These are phyloP conservation scores for Spea hammondii DNA, from an alignment of 2,797 vertebrate genomes.

Conservation along the genomic window DNA sequence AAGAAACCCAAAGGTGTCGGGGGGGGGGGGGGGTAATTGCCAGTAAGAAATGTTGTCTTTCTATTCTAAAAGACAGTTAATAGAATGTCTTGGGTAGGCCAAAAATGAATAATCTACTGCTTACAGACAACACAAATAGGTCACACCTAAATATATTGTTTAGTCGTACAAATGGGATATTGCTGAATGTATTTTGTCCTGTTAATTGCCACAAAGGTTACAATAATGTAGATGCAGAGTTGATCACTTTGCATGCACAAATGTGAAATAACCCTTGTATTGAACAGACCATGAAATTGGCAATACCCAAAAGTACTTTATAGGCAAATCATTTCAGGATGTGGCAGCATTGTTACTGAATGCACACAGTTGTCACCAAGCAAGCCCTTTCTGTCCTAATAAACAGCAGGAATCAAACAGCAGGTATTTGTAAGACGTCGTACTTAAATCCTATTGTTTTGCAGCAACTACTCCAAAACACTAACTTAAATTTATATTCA, in stretches of 20 bases:
- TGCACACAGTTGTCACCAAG: slow-evolving; percentile 21
- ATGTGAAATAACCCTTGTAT: slow-evolving; percentile 8
- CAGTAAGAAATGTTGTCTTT: too few species aligned
- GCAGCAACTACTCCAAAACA: slow-evolving; percentile 32
- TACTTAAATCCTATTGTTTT: slow-evolving; percentile 45
- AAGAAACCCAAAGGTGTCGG: too few species aligned
- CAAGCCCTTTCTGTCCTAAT: slow-evolving; percentile 28
- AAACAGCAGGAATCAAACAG: slow-evolving; percentile 41
- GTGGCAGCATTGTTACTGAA: slow-evolving; percentile 14
- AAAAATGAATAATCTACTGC: too few species aligned
- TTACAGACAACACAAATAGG: too few species aligned
- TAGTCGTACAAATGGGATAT: too few species aligned
- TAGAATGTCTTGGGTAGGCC: too few species aligned
- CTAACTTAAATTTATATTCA: slow-evolving; percentile 47
- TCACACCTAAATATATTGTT: too few species aligned
- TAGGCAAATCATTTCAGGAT: not conserved
- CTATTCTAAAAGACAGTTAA: too few species aligned
- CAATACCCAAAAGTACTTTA: slow-evolving; percentile 5
- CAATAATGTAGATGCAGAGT: not conserved
- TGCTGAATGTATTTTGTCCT: not conserved
- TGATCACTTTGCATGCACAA: slow-evolving; percentile 2
- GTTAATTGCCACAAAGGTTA: not conserved
- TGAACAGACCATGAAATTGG: slow-evolving; percentile 16
- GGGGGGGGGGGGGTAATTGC: too few species aligned
- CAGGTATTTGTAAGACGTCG: slow-evolving; percentile 20